Percentiles rank a stretch among this genome's conserved stretches.
phyloP scores from a whole-genome alignment of 2,113 vertebrate species.

The Corythornis madagascariensis region DNA sequence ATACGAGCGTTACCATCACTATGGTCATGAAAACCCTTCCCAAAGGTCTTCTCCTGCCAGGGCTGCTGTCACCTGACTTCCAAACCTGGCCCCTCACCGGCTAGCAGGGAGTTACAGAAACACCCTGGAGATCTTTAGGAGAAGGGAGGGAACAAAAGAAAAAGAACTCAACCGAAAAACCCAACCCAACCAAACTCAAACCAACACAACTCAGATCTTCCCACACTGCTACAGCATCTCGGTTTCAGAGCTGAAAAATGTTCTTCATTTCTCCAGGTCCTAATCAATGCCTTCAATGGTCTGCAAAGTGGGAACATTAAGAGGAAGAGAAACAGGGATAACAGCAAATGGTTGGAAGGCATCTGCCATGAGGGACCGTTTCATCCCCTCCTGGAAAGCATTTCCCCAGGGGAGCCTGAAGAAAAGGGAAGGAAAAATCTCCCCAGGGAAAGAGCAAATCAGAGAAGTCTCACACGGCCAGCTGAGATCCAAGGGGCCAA shows the following conservation, averaged over 20 bases:
- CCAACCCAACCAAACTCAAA: background rate
- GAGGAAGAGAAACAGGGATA: background rate
- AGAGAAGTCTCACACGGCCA: background rate
- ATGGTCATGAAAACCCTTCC: accelerated
- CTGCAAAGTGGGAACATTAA: background rate
- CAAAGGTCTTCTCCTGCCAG: no score
- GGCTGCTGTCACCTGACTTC: no score
- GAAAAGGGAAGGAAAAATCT: background rate
- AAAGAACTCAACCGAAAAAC: background rate
- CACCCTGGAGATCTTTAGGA: background rate
- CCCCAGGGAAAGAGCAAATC: background rate
- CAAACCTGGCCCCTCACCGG: background rate
- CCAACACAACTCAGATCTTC: background rate
- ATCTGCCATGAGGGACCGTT: background rate
- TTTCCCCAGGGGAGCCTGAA: background rate
- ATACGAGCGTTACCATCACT: accelerated
- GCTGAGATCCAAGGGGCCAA: background rate
- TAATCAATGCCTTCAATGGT: background rate
- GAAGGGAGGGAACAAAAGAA: no score
- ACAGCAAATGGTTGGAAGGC: background rate
- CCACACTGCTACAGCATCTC: accelerated
- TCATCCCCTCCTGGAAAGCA: background rate
- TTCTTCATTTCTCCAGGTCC: background rate
- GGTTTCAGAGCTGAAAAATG: background rate
- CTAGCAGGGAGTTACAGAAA: background rate